A percentile compares a stretch with the other conserved stretches of the same genome.
phyloP scores from a whole-genome alignment of 2,888 invertebrate genomes.

The Slavum lentiscoides region DNA sequence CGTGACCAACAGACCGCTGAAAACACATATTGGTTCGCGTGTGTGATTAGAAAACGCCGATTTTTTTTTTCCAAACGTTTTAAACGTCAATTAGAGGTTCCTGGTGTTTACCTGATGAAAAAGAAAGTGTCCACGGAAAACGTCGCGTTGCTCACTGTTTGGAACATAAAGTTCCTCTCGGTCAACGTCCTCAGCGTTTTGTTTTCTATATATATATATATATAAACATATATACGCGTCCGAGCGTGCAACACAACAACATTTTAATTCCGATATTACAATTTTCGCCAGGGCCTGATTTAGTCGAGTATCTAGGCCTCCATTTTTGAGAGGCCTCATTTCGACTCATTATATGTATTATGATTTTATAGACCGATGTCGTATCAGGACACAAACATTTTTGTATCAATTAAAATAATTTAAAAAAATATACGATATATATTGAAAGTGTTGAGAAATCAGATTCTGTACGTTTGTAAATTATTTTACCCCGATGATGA shows the following conservation, averaged over 20 bases:
- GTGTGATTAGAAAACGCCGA: background rate
- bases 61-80: background rate
- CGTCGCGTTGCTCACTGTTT: constrained; percentile 77
- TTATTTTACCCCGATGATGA: too few relatives aligned
- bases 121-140: constrained; percentile 84
- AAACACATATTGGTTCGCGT: background rate
- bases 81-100: background rate
- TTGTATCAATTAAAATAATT: too few relatives aligned
- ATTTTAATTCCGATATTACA: background rate
- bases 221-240: background rate
- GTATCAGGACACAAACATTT: too few relatives aligned
- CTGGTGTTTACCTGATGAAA: constrained; percentile 67
- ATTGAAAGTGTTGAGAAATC: too few relatives aligned
- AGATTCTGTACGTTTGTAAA: too few relatives aligned
- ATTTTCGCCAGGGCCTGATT: background rate
- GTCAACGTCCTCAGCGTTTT: constrained; percentile 73
- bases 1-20: constrained; percentile 79
- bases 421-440: too few relatives aligned
- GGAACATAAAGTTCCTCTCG: constrained; percentile 78
- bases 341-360: too few relatives aligned
- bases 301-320: too few relatives aligned
- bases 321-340: too few relatives aligned
- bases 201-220: constrained; percentile 74
- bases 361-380: too few relatives aligned
- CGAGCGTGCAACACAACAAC: background rate